Evolutionary conservation across 1,140 invertebrate species (phyloP), one percentile per base, ranked within the genome.

Genomic region (Aphaenogaster rudis): DNA sequence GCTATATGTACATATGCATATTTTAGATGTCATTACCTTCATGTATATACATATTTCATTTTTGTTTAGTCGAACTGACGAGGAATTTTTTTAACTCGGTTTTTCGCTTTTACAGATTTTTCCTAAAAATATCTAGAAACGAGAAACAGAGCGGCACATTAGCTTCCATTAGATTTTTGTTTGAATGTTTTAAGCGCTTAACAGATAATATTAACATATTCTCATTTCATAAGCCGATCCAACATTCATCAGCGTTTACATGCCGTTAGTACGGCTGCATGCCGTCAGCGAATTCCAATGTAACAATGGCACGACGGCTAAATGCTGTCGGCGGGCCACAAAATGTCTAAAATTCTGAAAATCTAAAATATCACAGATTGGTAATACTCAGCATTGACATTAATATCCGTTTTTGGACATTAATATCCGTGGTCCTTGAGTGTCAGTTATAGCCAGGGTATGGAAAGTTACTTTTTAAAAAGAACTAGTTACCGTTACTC

Each of bases 341-440:
- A 84, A 84, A 74, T 84, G 69, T 84, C 67, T 50, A 84, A 84
- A 84, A 84, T 84, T 39, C 42, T 76, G 54, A 74, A 82, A 82
- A 72, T 82, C 3, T 11, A 48, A 74, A 74, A 76, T 48, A 61
- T 61, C 54, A 84, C 54, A 84, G 63, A n/a, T 28, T 36, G 15
- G 6, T 11, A 33, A 57, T 52, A 48, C 42, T 21, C 28, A 15
- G 13, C 36, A 48, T 50, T 21, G 17, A 36, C 28, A 28, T 28
- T 28, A 28, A 28, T 21, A 13, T n/a, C 33, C 15, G 17, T 48
- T 45, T 64, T 79, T 36, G 21, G 17, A 36, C 21, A 28, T 28
- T 28, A 28, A 28, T 21, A 13, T n/a, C 33, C 15, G 8, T 11
- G 21, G n/a, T 2, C 2, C 15, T 28, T 28, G 28, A 28, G 28